Evolutionary conservation across 1,140 invertebrate species (phyloP), one percentile per base, ranked within the genome.

Genomic region (Drosophila kepulauana): DNA sequence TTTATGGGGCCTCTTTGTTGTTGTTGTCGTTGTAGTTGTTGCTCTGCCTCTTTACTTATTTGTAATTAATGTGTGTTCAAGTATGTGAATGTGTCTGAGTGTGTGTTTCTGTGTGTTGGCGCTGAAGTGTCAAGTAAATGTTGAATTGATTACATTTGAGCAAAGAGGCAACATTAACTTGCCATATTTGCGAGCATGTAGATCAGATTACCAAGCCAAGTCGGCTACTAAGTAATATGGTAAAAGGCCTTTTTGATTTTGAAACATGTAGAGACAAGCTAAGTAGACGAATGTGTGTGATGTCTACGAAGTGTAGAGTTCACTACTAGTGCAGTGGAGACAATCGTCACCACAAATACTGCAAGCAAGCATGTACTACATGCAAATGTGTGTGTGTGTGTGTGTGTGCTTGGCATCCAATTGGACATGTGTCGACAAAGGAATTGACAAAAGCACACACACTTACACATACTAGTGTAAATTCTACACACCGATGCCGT

Each of bases 71-170:
- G 68, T 52, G 46, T 49, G 52, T 64, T 35, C 43, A 16, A 48
- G 46, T 48, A 7, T 69, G 65, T 63, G 41, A 49, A 43, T 38
- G 49, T 59, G 43, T 75, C 35, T 62, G 46, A 49, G 51, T 33
- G 58, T 46, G 45, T 52, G 25, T 68, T 68, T 81, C 62, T 54
- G 45, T 74, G 64, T 74, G 49, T 52, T 63, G 64, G 70, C 64
- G 70, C 46, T 61, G 64, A 75, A 75, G 72, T 75, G 72, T 78
- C 78, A 79, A 82, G 78, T 81, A 49, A 41, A 64, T 66, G 75
- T 78, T 78, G 75, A 81, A 72, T 81, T 79, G 76, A 82, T 82
- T 82, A 76, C 75, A 79, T 82, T 82, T 82, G 71, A 57, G 51
- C 57, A 69, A 77, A 65, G 65, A 68, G 67, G 71, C 66, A 78